Conservation (phyloP, 2,888 invertebrate genomes). For the Myopa tessellatipennis region DNA sequence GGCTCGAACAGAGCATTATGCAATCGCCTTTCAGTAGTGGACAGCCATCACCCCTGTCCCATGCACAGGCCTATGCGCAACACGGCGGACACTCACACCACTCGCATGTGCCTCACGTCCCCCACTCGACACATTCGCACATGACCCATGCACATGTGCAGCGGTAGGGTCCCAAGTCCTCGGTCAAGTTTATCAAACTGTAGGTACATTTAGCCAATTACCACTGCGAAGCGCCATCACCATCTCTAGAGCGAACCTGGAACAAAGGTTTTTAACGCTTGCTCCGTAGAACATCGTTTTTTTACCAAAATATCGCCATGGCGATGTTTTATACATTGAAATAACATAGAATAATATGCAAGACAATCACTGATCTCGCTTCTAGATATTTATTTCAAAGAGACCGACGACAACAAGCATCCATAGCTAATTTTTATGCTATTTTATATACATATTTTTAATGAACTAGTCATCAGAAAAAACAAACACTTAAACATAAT, state of each 20-base stretch:
- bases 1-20: constrained; percentile 80
- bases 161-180: constrained; percentile 73
- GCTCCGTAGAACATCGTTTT: neutral
- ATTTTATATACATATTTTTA: constrained; percentile 31
- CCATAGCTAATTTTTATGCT: constrained; percentile 30
- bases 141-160: constrained; percentile 82
- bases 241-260: neutral
- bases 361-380: constrained; percentile 37
- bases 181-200: neutral
- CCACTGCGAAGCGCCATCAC: too few species aligned
- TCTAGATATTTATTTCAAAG: constrained; percentile 29
- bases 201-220: neutral
- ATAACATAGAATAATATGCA: constrained; percentile 14
- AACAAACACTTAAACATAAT: constrained; percentile 8
- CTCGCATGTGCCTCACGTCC: constrained; percentile 77
- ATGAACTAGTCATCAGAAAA: constrained; percentile 34
- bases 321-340: constrained; percentile 6
- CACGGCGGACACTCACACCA: constrained; percentile 70
- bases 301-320: neutral
- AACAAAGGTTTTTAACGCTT: neutral
- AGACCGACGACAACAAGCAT: neutral
- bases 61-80: constrained; percentile 67
- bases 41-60: constrained; percentile 77
- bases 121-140: constrained; percentile 72
- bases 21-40: constrained; percentile 72